Percentiles rank a stretch among this genome's conserved stretches.
These are phyloP conservation scores for Hydrolagus affinis DNA, from an alignment of 2,113 vertebrate species.

Conservation along the genomic window DNA sequence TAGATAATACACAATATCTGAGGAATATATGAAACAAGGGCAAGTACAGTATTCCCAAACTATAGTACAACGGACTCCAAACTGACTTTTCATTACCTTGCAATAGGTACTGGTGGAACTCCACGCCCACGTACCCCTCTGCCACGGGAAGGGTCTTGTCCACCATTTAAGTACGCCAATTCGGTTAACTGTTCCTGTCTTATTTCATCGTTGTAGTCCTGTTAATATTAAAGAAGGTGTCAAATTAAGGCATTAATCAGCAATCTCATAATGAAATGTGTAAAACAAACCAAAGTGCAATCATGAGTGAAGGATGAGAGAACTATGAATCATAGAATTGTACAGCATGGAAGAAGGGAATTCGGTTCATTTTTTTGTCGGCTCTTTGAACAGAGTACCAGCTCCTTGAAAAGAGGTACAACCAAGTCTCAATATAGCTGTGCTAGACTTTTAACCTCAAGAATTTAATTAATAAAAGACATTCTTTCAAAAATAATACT, in stretches of 20 bases:
- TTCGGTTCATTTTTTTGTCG: background rate
- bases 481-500: slow-evolving; percentile 45
- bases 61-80: too few species aligned
- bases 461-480: background rate
- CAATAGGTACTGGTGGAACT: slow-evolving; percentile 14
- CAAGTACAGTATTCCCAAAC: too few species aligned
- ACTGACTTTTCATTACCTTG: background rate
- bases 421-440: background rate
- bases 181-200: slow-evolving; percentile 96
- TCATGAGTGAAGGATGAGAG: too few species aligned
- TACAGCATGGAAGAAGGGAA: too few species aligned
- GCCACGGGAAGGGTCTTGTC: slow-evolving; percentile 57
- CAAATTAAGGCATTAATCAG: background rate
- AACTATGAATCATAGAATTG: too few species aligned
- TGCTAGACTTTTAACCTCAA: background rate
- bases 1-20: too few species aligned
- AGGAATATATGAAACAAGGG: too few species aligned
- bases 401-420: too few species aligned
- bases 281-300: too few species aligned
- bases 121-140: slow-evolving; percentile 26
- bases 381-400: background rate
- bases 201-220: slow-evolving; percentile 99
- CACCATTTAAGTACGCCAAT: slow-evolving; percentile 89
- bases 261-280: too few species aligned
- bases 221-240: background rate